Evolutionary conservation across 1,140 invertebrate species (phyloP).

Genomic region (Zelostemma sp.): DNA sequence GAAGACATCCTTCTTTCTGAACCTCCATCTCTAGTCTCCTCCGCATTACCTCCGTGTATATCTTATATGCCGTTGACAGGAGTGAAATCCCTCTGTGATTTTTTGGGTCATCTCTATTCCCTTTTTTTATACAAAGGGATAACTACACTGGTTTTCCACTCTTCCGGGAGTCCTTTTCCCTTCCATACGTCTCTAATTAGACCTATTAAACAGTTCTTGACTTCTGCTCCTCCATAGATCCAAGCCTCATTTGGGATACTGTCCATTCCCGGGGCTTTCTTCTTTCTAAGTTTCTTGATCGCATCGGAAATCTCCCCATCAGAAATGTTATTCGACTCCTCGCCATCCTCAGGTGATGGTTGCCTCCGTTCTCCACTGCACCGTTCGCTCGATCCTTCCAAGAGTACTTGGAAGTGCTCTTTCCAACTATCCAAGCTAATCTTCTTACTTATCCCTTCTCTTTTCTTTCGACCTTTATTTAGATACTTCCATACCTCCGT

Average conservation of each 20-base stretch:
- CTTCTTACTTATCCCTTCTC: not conserved
- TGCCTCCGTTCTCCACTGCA: not conserved
- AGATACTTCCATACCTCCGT: conserved; percentile 7
- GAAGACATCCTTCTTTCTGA: too few relatives aligned
- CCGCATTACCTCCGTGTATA: conserved; percentile 13
- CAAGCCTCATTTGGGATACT: conserved; percentile 2
- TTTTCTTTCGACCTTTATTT: conserved; percentile 4
- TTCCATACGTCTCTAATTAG: conserved; percentile 4
- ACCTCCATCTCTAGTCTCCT: conserved; percentile 13
- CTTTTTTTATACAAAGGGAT: conserved; percentile 17
- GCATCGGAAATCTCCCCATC: not conserved
- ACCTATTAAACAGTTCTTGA: too few relatives aligned
- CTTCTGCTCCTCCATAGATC: not conserved
- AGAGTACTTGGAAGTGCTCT: not conserved
- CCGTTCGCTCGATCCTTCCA: conserved; percentile 4
- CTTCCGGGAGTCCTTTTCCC: conserved; percentile 17
- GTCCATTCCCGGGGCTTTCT: not conserved
- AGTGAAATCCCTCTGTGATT: conserved; percentile 24
- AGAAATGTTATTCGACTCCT: not conserved
- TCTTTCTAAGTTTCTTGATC: conserved; percentile 3
- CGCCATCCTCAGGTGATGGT: not conserved
- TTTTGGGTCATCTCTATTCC: conserved; percentile 7
- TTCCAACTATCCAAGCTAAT: not conserved
- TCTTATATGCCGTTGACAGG: conserved; percentile 11
- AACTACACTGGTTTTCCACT: conserved; percentile 11